Percentiles rank a stretch among this genome's conserved stretches.
phyloP scores from a whole-genome alignment of 1,140 invertebrate genomes.

The Pseudomyrmex gracilis region DNA sequence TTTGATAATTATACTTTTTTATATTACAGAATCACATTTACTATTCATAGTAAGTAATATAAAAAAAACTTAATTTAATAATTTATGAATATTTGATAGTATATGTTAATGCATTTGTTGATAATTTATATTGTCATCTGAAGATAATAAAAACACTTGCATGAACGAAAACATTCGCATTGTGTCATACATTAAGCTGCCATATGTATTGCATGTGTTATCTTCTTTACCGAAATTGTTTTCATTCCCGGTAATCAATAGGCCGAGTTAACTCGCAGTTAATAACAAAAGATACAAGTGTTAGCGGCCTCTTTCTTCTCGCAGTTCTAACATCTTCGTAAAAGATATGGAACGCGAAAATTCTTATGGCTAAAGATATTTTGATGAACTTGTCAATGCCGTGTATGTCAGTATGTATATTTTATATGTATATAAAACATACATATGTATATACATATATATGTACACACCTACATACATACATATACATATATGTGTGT shows the following conservation, averaged over 20 bases:
- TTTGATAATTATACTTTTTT: too few species aligned
- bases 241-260: conserved; percentile 62
- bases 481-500: too few species aligned
- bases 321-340: neutral
- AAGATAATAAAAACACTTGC: conserved; percentile 40
- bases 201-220: conserved; percentile 62
- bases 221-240: conserved; percentile 50
- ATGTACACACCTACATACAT: too few species aligned
- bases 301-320: conserved; percentile 51
- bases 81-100: too few species aligned
- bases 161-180: conserved; percentile 39
- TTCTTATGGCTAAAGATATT: conserved; percentile 76
- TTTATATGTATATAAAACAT: conserved; percentile 20
- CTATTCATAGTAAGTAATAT: conserved; percentile 8
- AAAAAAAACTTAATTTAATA: too few species aligned
- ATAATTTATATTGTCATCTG: neutral
- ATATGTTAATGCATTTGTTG: neutral
- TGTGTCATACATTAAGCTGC: conserved; percentile 70
- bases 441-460: too few species aligned
- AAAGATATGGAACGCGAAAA: conserved; percentile 47
- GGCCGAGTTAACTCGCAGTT: conserved; percentile 43
- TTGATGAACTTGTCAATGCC: conserved; percentile 75
- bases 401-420: too few species aligned
- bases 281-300: conserved; percentile 60
- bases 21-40: neutral